Conservation (phyloP, 1,140 invertebrate genomes). For the Calosoma granatense region DNA sequence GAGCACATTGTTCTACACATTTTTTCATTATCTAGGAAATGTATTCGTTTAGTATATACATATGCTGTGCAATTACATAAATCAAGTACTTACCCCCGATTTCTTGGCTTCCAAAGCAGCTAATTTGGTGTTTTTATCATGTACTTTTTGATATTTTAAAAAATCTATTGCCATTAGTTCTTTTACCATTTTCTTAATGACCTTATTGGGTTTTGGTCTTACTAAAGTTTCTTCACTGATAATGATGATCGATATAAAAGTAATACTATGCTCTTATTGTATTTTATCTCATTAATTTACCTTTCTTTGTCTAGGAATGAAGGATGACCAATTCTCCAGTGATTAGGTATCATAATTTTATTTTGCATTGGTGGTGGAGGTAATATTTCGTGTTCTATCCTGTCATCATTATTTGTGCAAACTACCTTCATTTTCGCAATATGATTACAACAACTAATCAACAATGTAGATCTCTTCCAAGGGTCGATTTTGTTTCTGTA, state of each 20-base stretch:
- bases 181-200: too few relatives aligned
- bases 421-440: constrained; percentile 27
- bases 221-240: too few relatives aligned
- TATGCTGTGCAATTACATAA: constrained; percentile 4
- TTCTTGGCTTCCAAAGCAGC: constrained; percentile 28
- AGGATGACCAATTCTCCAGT: constrained; percentile 20
- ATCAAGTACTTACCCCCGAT: constrained; percentile 19
- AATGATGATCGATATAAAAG: too few relatives aligned
- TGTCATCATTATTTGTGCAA: constrained; percentile 21
- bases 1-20: constrained; percentile 35
- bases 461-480: constrained; percentile 30
- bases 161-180: constrained; percentile 12
- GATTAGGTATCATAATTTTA: constrained; percentile 28
- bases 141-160: constrained; percentile 6
- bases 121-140: constrained; percentile 29
- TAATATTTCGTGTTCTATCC: constrained; percentile 18
- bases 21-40: constrained; percentile 29
- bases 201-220: too few relatives aligned
- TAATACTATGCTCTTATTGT: too few relatives aligned
- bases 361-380: constrained; percentile 32
- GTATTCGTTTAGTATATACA: background rate
- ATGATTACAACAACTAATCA: constrained; percentile 37
- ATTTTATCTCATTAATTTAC: too few relatives aligned
- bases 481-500: constrained; percentile 10
- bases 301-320: too few relatives aligned